Percentiles rank a stretch among this genome's conserved stretches.
Conservation (phyloP, 2,888 invertebrate genomes). For the Choristoneura rosaceana region DNA sequence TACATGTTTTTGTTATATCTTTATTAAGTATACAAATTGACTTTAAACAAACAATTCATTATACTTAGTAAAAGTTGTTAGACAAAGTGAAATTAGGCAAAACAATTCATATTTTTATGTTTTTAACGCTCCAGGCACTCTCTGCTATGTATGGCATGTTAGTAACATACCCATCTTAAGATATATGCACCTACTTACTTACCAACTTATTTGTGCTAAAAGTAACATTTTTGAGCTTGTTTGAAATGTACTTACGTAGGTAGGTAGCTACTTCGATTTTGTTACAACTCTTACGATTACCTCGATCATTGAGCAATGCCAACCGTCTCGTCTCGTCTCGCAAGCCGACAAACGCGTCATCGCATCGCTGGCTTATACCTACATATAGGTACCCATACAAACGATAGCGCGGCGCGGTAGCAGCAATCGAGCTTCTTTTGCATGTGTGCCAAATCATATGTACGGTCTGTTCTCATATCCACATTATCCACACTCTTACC, state of each 20-base stretch:
- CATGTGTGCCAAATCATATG: constrained; percentile 71
- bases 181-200: background rate
- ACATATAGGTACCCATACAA: constrained; percentile 81
- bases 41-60: too few species aligned
- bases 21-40: too few species aligned
- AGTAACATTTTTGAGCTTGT: background rate
- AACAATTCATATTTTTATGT: too few species aligned
- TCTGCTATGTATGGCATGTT: too few species aligned
- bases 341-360: constrained; percentile 84
- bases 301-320: constrained; percentile 85
- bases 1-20: too few species aligned
- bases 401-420: constrained; percentile 69
- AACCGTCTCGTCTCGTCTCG: constrained; percentile 79
- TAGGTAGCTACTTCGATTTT: constrained; percentile 38
- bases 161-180: too few species aligned
- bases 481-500: constrained; percentile 65
- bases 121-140: too few species aligned
- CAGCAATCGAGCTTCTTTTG: constrained; percentile 75
- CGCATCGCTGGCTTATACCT: constrained; percentile 79
- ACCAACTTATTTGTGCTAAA: background rate
- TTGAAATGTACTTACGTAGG: constrained; percentile 12
- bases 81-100: too few species aligned
- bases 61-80: too few species aligned
- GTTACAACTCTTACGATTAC: constrained; percentile 70
- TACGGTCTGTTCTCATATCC: constrained; percentile 53